These are phyloP conservation scores for Dicyrtomina minuta DNA, from an alignment of 2,888 invertebrate genomes.

Conservation along the genomic window DNA sequence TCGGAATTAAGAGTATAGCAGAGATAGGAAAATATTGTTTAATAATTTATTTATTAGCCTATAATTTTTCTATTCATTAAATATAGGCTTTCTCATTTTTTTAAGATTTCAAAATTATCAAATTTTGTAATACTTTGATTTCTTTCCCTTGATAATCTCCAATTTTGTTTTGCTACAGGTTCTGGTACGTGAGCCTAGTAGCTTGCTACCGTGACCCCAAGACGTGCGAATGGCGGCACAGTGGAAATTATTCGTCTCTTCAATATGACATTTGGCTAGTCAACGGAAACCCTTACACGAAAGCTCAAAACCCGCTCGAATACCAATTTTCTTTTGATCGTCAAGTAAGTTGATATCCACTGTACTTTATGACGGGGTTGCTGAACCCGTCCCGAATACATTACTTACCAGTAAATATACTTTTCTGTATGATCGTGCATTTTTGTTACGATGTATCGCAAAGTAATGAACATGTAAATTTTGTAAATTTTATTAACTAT, in stretches of 20 bases:
- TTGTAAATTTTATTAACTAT: no score
- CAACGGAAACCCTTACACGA: slow-evolving; percentile 90
- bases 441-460: no score
- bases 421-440: not conserved
- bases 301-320: slow-evolving; percentile 80
- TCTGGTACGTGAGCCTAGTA: slow-evolving; percentile 94
- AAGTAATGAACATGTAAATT: no score
- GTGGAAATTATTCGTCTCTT: slow-evolving; percentile 63
- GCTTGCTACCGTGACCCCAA: slow-evolving; percentile 81
- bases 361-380: no score
- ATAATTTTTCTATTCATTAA: not conserved
- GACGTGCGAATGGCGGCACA: slow-evolving; percentile 82
- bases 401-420: no score
- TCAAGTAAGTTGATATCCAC: slow-evolving; percentile 62
- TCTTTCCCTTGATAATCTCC: not conserved
- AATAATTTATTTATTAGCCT: no score
- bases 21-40: not conserved
- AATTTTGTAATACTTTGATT: not conserved
- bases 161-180: slow-evolving; percentile 61
- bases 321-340: slow-evolving; percentile 97
- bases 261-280: slow-evolving; percentile 93
- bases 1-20: not conserved
- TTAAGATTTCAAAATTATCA: no score
- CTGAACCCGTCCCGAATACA: no score
- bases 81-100: not conserved